These are phyloP conservation scores for Leptothorax acervorum DNA, from an alignment of 2,888 invertebrate species.

Conservation along the genomic window DNA sequence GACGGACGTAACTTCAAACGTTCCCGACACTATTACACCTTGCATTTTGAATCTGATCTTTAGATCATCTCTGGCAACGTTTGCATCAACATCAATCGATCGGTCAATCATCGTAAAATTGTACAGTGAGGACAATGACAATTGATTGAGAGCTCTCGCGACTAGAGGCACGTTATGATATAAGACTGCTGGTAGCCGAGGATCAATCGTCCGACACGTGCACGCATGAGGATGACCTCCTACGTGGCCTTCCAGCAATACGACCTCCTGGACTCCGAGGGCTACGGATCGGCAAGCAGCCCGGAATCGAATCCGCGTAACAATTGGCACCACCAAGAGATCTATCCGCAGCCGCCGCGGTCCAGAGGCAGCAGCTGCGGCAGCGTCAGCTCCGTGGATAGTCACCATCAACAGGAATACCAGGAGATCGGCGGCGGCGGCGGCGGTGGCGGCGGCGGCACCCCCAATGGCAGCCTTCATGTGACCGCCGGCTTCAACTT, in stretches of 20 bases:
- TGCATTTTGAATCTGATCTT: not conserved
- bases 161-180: conserved; percentile 27
- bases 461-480: conserved; percentile 64
- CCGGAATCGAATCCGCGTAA: conserved; percentile 81
- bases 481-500: conserved; percentile 73
- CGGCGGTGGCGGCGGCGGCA: conserved; percentile 29
- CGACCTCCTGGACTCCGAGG: conserved; percentile 82
- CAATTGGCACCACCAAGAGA: conserved; percentile 76
- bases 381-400: conserved; percentile 81
- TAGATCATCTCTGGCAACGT: not conserved
- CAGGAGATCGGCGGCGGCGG: conserved; percentile 69
- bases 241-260: conserved; percentile 78
- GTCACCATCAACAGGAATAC: conserved; percentile 78
- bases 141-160: not conserved
- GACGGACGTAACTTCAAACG: conserved; percentile 13
- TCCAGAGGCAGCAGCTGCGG: conserved; percentile 83
- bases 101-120: not conserved
- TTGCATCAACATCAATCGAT: not conserved
- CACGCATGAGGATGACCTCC: conserved; percentile 68
- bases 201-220: conserved; percentile 34
- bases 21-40: not conserved
- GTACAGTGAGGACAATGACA: conserved; percentile 14
- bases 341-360: conserved; percentile 81
- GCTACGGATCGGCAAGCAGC: conserved; percentile 83
- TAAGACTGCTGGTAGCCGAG: conserved; percentile 8